Conservation (phyloP, 2,888 invertebrate species). For the Andrena bucephala region DNA sequence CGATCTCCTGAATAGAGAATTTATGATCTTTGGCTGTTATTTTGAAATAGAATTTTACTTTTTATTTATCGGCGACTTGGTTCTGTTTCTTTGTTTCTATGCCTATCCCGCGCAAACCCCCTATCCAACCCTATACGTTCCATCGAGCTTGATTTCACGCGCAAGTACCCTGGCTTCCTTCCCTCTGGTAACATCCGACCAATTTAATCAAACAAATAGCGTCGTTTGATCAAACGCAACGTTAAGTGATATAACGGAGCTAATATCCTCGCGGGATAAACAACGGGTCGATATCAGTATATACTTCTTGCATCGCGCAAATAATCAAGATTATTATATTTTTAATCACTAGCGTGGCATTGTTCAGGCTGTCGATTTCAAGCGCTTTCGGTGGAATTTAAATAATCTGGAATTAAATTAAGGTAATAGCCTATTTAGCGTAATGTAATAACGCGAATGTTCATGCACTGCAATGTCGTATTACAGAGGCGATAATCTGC, state of each 20-base stretch:
- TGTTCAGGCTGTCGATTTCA: neutral
- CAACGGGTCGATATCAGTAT: slow-evolving; percentile 7
- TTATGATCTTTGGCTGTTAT: neutral
- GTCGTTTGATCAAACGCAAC: slow-evolving; percentile 75
- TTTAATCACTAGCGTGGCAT: neutral
- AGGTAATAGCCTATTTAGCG: slow-evolving; percentile 24
- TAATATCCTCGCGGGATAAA: slow-evolving; percentile 44
- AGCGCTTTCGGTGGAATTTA: slow-evolving; percentile 6
- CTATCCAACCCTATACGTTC: slow-evolving; percentile 36
- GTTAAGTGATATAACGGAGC: slow-evolving; percentile 78
- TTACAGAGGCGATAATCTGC: slow-evolving; percentile 25
- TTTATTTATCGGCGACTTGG: neutral
- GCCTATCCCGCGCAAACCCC: slow-evolving; percentile 37
- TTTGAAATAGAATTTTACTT: neutral
- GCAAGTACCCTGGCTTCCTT: slow-evolving; percentile 57
- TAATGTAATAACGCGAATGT: slow-evolving; percentile 24
- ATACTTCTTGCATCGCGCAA: neutral
- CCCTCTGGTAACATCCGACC: slow-evolving; percentile 73
- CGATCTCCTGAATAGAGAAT: no score
- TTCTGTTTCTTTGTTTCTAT: neutral
- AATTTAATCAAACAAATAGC: slow-evolving; percentile 79
- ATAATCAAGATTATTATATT: neutral
- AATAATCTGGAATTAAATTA: slow-evolving; percentile 27
- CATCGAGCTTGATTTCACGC: slow-evolving; percentile 57
- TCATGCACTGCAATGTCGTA: slow-evolving; percentile 2